Percentiles rank a stretch among this genome's conserved stretches.
Evolutionary conservation across 2,797 vertebrate species (phyloP).

Genomic region (Melanotaenia nigrans): DNA sequence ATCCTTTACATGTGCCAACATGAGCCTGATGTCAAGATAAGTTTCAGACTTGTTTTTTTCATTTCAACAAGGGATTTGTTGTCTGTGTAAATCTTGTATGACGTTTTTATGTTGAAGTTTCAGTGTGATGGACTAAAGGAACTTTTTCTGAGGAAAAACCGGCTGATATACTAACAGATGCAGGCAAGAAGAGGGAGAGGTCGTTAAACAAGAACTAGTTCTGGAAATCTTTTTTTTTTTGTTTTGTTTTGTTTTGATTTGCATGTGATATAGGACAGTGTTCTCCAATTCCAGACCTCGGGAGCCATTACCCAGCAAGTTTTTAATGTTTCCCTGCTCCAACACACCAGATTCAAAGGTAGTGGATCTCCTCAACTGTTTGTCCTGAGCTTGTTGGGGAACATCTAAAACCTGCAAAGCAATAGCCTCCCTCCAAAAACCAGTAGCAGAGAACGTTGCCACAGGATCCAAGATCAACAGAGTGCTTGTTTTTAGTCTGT

Average conservation of each 20-base stretch:
- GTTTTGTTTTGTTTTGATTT: not conserved
- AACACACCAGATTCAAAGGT: too few species aligned
- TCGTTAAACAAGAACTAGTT: not conserved
- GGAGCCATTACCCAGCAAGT: too few species aligned
- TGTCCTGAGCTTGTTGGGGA: too few species aligned
- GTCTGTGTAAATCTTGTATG: constrained; percentile 6
- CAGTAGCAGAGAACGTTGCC: too few species aligned
- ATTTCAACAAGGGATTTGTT: constrained; percentile 21
- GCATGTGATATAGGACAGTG: not conserved
- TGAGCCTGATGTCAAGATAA: constrained; percentile 3
- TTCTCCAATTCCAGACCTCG: too few species aligned
- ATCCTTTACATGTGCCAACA: constrained; percentile 8
- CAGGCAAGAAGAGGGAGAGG: not conserved
- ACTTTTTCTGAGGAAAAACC: not conserved
- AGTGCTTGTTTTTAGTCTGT: too few species aligned
- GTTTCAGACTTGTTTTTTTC: constrained; percentile 2
- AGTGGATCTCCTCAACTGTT: too few species aligned
- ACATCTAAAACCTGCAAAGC: too few species aligned
- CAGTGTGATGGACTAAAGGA: not conserved
- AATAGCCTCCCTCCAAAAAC: too few species aligned
- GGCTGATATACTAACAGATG: constrained; percentile 4
- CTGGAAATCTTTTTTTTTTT: not conserved
- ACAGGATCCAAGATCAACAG: too few species aligned
- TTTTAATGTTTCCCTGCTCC: too few species aligned
- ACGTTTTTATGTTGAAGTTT: not conserved